Conservation (phyloP, 2,797 vertebrate species). For the Bradypodion pumilum region DNA sequence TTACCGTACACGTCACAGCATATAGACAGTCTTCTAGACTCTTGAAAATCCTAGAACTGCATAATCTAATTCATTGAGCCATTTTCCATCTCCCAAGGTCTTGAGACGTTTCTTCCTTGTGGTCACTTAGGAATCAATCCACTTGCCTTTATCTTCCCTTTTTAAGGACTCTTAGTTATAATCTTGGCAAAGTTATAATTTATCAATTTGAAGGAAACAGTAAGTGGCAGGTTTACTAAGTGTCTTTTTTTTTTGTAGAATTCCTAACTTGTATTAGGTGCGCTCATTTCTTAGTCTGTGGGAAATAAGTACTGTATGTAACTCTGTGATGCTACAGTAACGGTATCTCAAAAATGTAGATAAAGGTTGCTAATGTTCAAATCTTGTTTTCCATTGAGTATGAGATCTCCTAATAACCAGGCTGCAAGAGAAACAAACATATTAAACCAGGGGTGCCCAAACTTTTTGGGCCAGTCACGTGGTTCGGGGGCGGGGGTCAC, state of each 20-base stretch:
- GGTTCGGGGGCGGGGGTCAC: too few species aligned
- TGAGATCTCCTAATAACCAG: background rate
- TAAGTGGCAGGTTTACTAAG: conserved; percentile 13
- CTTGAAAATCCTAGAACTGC: background rate
- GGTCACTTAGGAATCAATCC: background rate
- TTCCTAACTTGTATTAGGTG: background rate
- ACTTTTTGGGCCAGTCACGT: too few species aligned
- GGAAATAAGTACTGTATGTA: fast-evolving
- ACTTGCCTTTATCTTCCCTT: too few species aligned
- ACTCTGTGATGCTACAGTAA: background rate
- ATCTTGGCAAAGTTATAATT: background rate
- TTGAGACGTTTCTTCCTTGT: background rate
- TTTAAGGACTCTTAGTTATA: background rate
- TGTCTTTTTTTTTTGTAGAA: conserved; percentile 17
- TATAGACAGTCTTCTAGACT: background rate
- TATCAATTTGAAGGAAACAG: background rate
- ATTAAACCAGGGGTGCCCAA: too few species aligned
- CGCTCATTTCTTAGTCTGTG: background rate
- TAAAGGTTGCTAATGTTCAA: background rate
- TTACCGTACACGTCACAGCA: background rate
- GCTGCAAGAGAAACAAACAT: background rate
- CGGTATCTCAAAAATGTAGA: fast-evolving
- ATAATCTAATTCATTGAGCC: background rate
- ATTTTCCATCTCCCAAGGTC: background rate
- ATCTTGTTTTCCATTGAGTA: background rate